Percentiles rank a stretch among this genome's conserved stretches.
Conservation (phyloP, 2,797 vertebrate genomes). For the Acridotheres tristis region DNA sequence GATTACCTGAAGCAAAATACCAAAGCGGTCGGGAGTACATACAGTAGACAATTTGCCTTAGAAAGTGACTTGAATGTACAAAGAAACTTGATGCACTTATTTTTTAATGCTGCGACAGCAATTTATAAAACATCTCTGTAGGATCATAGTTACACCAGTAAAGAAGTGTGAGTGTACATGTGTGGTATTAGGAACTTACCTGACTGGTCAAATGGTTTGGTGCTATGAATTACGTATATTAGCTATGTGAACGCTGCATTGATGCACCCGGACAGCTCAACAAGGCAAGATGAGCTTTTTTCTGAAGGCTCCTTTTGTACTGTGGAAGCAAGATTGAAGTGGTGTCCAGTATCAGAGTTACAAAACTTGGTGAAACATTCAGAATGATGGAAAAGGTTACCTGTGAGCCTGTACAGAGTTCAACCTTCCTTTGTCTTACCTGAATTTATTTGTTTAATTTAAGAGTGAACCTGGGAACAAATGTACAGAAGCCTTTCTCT, state of each 20-base stretch:
- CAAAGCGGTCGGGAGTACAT: constrained; percentile 83
- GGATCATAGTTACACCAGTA: constrained; percentile 73
- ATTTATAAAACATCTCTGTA: constrained; percentile 78
- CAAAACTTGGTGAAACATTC: no score
- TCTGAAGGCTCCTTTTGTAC: neutral
- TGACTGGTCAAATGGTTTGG: constrained; percentile 33
- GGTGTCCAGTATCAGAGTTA: no score
- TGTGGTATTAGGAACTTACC: constrained; percentile 61
- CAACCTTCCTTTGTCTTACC: constrained; percentile 71
- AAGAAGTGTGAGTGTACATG: constrained; percentile 65
- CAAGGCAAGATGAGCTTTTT: no score
- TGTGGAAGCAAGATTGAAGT: no score
- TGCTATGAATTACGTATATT: no score
- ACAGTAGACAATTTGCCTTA: constrained; percentile 85
- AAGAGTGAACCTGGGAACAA: constrained; percentile 70
- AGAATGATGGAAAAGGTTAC: constrained; percentile 61
- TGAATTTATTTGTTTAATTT: constrained; percentile 51
- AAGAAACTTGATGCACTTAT: constrained; percentile 86
- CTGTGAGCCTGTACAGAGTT: constrained; percentile 70
- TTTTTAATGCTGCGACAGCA: constrained; percentile 79
- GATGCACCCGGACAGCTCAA: no score
- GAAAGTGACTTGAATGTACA: constrained; percentile 94
- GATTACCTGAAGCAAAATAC: constrained; percentile 75
- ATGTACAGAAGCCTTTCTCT: constrained; percentile 78
- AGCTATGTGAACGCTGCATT: no score